Evolutionary conservation across 2,888 invertebrate species (phyloP), one percentile per base, ranked within the genome.

Genomic region (Glaucopsyche alexis): DNA sequence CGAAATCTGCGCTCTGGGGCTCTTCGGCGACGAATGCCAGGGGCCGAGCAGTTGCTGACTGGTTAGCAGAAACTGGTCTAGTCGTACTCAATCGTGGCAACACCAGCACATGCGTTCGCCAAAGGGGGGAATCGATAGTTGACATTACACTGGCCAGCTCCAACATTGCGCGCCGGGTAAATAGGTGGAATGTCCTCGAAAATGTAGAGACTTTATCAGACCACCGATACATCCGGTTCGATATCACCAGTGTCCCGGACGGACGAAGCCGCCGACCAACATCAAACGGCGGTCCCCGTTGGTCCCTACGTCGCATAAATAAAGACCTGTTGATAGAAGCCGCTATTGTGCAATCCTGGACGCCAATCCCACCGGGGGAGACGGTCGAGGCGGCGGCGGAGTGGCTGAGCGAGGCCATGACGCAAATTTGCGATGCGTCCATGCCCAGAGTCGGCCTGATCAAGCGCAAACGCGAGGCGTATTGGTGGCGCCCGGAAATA

Each of bases 1-100:
- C 79, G 0, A 78, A 78, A 52, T 77, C 76, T 19, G 11, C 14
- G 19, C 75, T 74, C 0, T 79, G 80, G 80, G 78, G 78, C 0
- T 76, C 71, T 3, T 72, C 76, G 0, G 52, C 16, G 9, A 76
- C 76, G 6, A 71, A 76, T 73, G 75, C 74, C 0, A 75, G 76
- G 0, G 79, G 78, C 1, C 71, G 60, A 11, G 19, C 60, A 0
- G 52, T 79, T 0, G 77, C 77, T 38, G 76, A 75, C 4, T 78
- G 79, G 79, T 13, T 42, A 8, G 7, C 47, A 7, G 13, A 13
- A 19, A 4, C 55, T 52, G 7, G 78, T 76, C 0, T 74, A 79
- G 8, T 49, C 0, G 14, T 78, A 0, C 5, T 76, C 0, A 80
- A 80, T 52, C 69, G 66, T 8, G 79, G 79, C 0, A 72, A 75